Evolutionary conservation across 2,797 vertebrate genomes (phyloP), one percentile per base, ranked within the genome.

Genomic region (Gobio occitaniae): DNA sequence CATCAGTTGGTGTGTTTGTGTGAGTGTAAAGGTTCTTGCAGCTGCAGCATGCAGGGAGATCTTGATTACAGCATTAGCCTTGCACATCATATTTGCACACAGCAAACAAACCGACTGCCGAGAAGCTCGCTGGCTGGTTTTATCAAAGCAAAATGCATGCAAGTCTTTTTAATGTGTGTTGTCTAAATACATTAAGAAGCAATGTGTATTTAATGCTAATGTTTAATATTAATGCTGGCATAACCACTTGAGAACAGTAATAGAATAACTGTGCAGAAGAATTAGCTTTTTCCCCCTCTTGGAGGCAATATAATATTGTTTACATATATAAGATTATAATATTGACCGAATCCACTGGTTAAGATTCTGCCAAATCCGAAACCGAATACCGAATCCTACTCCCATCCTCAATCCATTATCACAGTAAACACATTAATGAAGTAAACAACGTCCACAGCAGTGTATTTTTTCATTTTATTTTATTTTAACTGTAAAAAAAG

Each of bases 11-110:
- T 78, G 41, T 78, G 69, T 75, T 38, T 63, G 44, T 52, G 11
- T 54, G 17, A 54, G 3, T 61, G 25, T 29, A 32, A 59, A 13
- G 12, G 61, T 68, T 65, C 29, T 29, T 17, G 63, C 32, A 54
- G 78, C 78, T 81, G 80, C 50, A 41, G 65, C n/a, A 82, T 71
- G 54, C 54, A 29, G 65, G 16, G 65, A 69, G 15, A 70, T 77
- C 47, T 44, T 66, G 38, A 72, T 61, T 71, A 72, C 2, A 3
- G 11, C 50, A 82, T 82, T 72, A 76, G 47, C 21, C 21, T 19
- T 50, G 70, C 13, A 75, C 21, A 17, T 38, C 59, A 25, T 75
- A 83, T 74, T 83, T 63, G 12, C 70, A 75, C 71, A 83, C 15
- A 29, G 71, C 47, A 76, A 83, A 68, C 59, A 54, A 66, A 41